Base-by-base conservation (phyloP, 2,797 vertebrate genomes). In the Syngnathus acus region DNA sequence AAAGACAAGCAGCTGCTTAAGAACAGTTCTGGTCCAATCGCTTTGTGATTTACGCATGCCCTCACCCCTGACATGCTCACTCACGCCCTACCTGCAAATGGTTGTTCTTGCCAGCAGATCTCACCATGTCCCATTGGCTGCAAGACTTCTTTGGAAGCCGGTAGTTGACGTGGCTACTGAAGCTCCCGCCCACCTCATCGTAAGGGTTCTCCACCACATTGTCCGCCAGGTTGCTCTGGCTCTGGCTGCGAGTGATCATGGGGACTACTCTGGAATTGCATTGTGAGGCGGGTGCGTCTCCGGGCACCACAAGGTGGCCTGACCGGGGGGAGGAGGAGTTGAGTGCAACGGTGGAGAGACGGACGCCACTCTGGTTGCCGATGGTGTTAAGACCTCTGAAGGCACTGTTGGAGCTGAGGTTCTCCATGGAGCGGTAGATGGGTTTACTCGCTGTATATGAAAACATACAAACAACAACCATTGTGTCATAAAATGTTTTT, bases 361-460 rank as follows among this genome's bases (percentile, higher is more conserved):
- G 71, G 26, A 75, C 77, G 47, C 78, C 78, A 2, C 65, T 65
- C 8, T 16, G 4, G 6, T 42, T 66, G 68, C 60, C 62, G 48
- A 62, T 72, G 47, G 68, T 65, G 59, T 75, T 70, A 42, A 62
- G 68, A 23, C 78, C 76, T 53, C 70, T 77, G 64, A 89, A 92
- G 80, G 83, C 82, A 87, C 86, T 85, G 73, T 64, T 84, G 71
- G 81, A 87, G 82, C 78, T 89, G 64, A 94, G 84, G 69, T 95
- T 90, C 72, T 94, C 92, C 89, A 93, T 90, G 48, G 93, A 95
- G 70, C 63, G 82, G 70, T 83, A 91, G 69, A 91, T 78, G 32
- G 73, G 65, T 80, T 90, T 91, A 67, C 78, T 82, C 58, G 75
- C 92, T 94, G 76, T 11, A 32, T 32, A n/a, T 38, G 39, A 32